phyloP scores from a whole-genome alignment of 2,797 vertebrate species.

The Amniataba percoides region DNA sequence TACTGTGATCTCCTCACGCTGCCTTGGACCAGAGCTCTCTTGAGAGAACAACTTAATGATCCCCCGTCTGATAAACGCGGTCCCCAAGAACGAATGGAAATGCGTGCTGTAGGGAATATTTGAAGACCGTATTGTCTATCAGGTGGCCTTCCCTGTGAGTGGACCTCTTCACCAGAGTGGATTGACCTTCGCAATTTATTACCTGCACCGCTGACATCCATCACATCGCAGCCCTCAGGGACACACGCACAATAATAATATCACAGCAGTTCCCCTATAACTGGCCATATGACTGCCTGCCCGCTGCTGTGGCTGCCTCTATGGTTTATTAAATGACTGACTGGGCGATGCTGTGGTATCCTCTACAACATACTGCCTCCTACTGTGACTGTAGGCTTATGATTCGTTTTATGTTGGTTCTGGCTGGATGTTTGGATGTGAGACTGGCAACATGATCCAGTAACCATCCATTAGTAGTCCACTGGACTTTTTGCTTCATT shows the following conservation, averaged over 20 bases:
- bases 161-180: slow-evolving; percentile 68
- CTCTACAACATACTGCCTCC: slow-evolving; percentile 27
- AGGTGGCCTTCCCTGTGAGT: slow-evolving; percentile 61
- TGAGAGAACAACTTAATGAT: slow-evolving; percentile 73
- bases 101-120: slow-evolving; percentile 58
- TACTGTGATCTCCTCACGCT: slow-evolving; percentile 41
- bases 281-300: slow-evolving; percentile 33
- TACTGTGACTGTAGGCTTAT: slow-evolving; percentile 15
- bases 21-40: slow-evolving; percentile 60
- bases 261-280: slow-evolving; percentile 32
- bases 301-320: slow-evolving; percentile 18
- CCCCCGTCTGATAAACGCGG: slow-evolving; percentile 60
- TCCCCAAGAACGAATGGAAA: slow-evolving; percentile 53
- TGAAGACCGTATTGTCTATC: slow-evolving; percentile 63
- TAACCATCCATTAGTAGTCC: not conserved
- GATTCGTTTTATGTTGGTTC: slow-evolving; percentile 29
- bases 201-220: slow-evolving; percentile 60
- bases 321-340: slow-evolving; percentile 57
- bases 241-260: slow-evolving; percentile 63
- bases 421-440: slow-evolving; percentile 6
- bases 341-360: slow-evolving; percentile 20
- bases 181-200: slow-evolving; percentile 80
- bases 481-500: not conserved
- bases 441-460: slow-evolving; percentile 1
- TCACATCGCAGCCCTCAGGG: slow-evolving; percentile 64